Evolutionary conservation across 2,888 invertebrate genomes (phyloP), one percentile per base, ranked within the genome.

Genomic region (Willowsia nigromaculata): DNA sequence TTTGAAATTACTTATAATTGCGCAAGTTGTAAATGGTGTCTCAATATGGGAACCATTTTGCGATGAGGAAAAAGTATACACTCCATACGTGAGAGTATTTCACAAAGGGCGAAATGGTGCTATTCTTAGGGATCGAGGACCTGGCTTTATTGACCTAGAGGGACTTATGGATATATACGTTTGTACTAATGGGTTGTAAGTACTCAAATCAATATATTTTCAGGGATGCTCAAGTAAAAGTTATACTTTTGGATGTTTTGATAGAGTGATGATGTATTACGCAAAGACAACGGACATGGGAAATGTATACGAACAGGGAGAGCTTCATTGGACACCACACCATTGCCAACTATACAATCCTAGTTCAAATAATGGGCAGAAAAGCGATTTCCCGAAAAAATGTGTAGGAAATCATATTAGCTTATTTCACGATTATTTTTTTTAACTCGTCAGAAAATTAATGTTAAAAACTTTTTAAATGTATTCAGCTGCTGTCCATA

Each of bases 141-240:
- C 90, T 0, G 90, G 89, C 0, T 89, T 87, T 27, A 76, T 85
- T 47, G 87, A 82, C 11, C 50, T 87, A 11, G 43, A 27, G n/a
- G 74, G 56, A 1, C 30, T 80, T 6, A 15, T 50, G 25, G 87
- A 90, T 76, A 87, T 87, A 43, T 90, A 88, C 47, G 65, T 90
- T 15, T 90, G 90, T 40, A 81, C 89, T 1, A 90, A 90, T 33
- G 90, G 90, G 13, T 50, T 89, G 90, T 90, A 76, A 81, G 89
- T 22, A 6, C 33, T 2, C 13, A 6, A 3, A 37, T 33, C 9
- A 50, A 30, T 9, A 40, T 18, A 43, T 56, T 85, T 15, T 25
- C 59, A 40, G 47, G 65, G 33, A 53, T 81, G 18, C 0, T n/a
- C 43, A 68, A 3, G 33, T 13, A 11, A 18, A 27, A 27, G 68